These are phyloP conservation scores for Leuciscus idus DNA, from an alignment of 2,113 vertebrate genomes.

Conservation along the genomic window DNA sequence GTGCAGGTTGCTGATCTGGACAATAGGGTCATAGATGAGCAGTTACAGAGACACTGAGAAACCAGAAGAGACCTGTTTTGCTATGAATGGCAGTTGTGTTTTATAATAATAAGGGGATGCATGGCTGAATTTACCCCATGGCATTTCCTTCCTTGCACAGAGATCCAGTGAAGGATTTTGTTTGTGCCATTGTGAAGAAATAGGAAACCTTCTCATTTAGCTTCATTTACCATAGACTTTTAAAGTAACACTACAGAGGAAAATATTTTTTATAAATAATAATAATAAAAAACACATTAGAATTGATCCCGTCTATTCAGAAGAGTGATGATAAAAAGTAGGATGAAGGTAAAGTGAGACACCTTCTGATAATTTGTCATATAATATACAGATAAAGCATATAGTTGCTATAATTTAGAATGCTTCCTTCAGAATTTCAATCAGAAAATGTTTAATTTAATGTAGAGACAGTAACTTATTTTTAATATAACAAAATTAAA, in stretches of 20 bases:
- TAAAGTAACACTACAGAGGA: background rate
- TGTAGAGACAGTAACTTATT: background rate
- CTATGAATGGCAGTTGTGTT: constrained; percentile 22
- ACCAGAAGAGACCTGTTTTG: constrained; percentile 15
- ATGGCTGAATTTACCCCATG: constrained; percentile 23
- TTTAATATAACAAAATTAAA: background rate
- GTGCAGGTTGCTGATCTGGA: constrained; percentile 22
- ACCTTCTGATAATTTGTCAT: background rate
- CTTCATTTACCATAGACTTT: background rate
- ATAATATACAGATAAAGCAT: background rate
- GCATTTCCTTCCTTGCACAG: constrained; percentile 36
- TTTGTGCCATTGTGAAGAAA: constrained; percentile 25
- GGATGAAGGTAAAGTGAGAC: background rate
- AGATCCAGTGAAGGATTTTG: constrained; percentile 13
- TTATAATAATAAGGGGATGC: constrained; percentile 16
- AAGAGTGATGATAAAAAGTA: background rate
- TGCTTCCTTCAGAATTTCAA: background rate
- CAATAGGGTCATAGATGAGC: constrained; percentile 38
- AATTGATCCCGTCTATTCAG: background rate
- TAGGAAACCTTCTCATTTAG: background rate
- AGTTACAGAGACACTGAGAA: constrained; percentile 7
- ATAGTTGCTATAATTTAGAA: background rate
- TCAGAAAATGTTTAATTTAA: background rate
- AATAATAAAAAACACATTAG: background rate
- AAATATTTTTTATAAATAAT: background rate